phyloP scores from a whole-genome alignment of 2,888 invertebrate genomes.

The Lasioglossum pauxillum region DNA sequence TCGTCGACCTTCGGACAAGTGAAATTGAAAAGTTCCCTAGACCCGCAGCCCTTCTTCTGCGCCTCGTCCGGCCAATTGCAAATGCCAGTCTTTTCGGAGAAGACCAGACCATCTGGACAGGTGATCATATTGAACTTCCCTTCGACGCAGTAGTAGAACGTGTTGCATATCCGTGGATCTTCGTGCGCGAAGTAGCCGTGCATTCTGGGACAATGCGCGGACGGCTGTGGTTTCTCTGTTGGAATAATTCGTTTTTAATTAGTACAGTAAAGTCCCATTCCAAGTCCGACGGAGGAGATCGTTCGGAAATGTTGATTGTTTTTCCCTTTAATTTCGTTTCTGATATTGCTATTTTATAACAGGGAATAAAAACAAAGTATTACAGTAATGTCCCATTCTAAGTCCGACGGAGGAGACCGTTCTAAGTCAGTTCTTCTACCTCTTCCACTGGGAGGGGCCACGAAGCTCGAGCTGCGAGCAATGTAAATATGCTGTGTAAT shows the following conservation, averaged over 20 bases:
- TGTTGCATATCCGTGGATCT: conserved; percentile 91
- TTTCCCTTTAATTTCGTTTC: too few relatives aligned
- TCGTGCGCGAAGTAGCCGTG: conserved; percentile 96
- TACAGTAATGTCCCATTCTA: too few relatives aligned
- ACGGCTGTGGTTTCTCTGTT: conserved; percentile 87
- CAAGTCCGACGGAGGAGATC: too few relatives aligned
- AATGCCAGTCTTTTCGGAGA: conserved; percentile 94
- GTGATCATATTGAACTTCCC: conserved; percentile 95
- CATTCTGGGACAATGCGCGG: conserved; percentile 91
- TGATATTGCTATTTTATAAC: too few relatives aligned
- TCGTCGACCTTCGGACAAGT: conserved; percentile 92
- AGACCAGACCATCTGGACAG: conserved; percentile 94
- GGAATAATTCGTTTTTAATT: background rate
- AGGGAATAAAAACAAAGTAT: too few relatives aligned
- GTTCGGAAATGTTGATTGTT: too few relatives aligned
- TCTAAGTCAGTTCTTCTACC: too few relatives aligned
- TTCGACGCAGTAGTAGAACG: conserved; percentile 95
- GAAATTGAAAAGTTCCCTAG: conserved; percentile 94
- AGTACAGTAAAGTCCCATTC: background rate
- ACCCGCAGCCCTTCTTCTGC: conserved; percentile 93
- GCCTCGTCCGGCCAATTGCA: conserved; percentile 98
- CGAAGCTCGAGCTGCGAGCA: too few relatives aligned
- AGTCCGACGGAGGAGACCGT: too few relatives aligned
- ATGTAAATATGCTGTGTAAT: too few relatives aligned
- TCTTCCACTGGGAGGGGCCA: too few relatives aligned